These are phyloP conservation scores for Mus pahari DNA, from an alignment of 2,113 vertebrate species.

Conservation along the genomic window DNA sequence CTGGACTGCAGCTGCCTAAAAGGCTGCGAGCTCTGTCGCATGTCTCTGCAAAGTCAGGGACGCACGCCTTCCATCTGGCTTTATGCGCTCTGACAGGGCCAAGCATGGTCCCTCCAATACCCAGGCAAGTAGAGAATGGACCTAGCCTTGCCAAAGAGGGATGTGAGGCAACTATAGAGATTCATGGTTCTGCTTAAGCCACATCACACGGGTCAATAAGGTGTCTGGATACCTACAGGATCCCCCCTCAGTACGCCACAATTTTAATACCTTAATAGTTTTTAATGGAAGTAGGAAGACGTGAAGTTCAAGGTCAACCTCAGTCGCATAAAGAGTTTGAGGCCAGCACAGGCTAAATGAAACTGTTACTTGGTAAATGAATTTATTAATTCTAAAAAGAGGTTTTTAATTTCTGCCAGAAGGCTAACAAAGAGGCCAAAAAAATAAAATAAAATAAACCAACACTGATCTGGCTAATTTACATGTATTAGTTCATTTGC, in stretches of 20 bases:
- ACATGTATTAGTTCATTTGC: background rate
- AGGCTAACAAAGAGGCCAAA: background rate
- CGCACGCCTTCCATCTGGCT: background rate
- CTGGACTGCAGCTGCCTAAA: background rate
- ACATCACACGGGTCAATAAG: background rate
- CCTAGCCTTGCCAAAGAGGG: background rate
- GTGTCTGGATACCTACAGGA: background rate
- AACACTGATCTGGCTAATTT: background rate
- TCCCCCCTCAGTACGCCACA: background rate
- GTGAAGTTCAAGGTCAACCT: background rate
- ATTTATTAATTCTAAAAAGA: background rate
- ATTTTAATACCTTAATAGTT: background rate
- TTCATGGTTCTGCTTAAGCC: conserved; percentile 48
- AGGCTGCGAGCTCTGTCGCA: too few relatives aligned
- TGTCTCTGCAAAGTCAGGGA: background rate
- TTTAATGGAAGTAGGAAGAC: background rate
- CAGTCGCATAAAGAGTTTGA: background rate
- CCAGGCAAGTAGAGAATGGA: background rate
- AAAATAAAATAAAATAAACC: background rate
- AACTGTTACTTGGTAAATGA: background rate
- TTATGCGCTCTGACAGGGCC: background rate
- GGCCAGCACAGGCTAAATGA: too few relatives aligned
- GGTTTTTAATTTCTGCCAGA: background rate
- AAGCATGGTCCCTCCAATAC: background rate
- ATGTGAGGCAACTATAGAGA: background rate